Base-by-base conservation (phyloP, 2,797 vertebrate species). In the Lithobates sylvaticus region DNA sequence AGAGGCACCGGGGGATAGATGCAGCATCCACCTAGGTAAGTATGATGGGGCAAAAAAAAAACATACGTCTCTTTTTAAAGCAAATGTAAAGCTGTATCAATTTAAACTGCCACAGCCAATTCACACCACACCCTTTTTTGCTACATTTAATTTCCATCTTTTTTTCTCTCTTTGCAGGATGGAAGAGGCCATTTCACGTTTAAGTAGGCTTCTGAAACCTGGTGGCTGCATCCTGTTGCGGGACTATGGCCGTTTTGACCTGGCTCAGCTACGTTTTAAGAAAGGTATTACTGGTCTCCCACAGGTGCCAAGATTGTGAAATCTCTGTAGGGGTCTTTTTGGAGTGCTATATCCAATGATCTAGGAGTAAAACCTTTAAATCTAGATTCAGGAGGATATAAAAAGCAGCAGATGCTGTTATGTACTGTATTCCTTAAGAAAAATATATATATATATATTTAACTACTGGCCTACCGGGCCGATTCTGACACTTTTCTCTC, bases 181-280 rank as follows among this genome's bases (percentile, higher is more conserved):
- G 97, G 96, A 97, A 77, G 77, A 80, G 0, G 89, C 95, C 7
- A 92, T 99, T 90, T 92, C 86, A 82, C 94, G 95, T 69, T 91
- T 99, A 84, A 96, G 96, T 61, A 88, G 84, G 44, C 94, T 99
- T 83, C 94, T 99, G 71, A 99, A 96, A 86, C 97, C 98, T 0
- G 97, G 98, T 12, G 98, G 98, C 21, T 92, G 96, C 91, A 94
- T 99, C 89, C 92, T 99, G 84, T 94, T 99, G 88, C 94, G 98
- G 84, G 98, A 99, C 92, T 99, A 99, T 0, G 98, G 98, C 13
- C 98, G 98, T 39, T 97, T 98, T 0, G 98, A 99, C 91, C 96
- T 99, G 93, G 98, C 98, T 76, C 98, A 99, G 83, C 97, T 99
- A 58, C 97, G 98, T 3, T 99, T 99, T 92, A 99, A 98, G 90